Evolutionary conservation across 2,113 vertebrate genomes (phyloP), one percentile per base, ranked within the genome.

Genomic region (Propithecus coquereli): DNA sequence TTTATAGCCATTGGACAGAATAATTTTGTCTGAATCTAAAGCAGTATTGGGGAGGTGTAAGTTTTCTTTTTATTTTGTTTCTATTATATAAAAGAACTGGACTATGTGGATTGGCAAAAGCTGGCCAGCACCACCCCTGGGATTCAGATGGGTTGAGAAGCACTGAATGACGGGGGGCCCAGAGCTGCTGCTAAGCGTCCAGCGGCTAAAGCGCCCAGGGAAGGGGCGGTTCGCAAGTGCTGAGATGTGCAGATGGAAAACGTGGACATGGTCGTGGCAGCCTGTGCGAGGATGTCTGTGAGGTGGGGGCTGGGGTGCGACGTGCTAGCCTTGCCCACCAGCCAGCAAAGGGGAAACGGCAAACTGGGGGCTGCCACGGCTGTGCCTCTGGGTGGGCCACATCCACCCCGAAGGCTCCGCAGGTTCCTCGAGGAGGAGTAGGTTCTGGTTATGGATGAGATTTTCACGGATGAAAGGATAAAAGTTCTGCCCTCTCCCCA

Each of bases 1-100:
- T 73, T 59, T 18, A 32, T 34, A 68, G 68, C 54, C 47, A 87
- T 22, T 40, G 34, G 40, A 32, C 18, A 90, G 43, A 70, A 54
- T 68, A 57, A 40, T 85, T 90, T 91, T 91, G 73, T 74, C 59
- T 66, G 18, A 76, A 14, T 85, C 7, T n/a, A 83, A 61, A 10
- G 18, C 25, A 74, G 25, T 9, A n/a, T 9, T 43, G 7, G 61
- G 17, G 17, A 16, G 14, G 22, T 59, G 9, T 14, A 14, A 22
- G 8, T 74, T 66, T 83, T 50, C 25, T 32, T 63, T 84, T 61
- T 73, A 4, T 59, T 59, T 32, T 2, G 17, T 11, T 77, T 68
- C 47, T 74, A 14, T 52, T 52, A 1, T 87, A 57, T 79, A 25
- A 65, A 79, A 52, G 50, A 95, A 70, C 2, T 94, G n/a, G 57